Conservation (phyloP, 1,140 invertebrate genomes). For the Drosophila aff. region DNA sequence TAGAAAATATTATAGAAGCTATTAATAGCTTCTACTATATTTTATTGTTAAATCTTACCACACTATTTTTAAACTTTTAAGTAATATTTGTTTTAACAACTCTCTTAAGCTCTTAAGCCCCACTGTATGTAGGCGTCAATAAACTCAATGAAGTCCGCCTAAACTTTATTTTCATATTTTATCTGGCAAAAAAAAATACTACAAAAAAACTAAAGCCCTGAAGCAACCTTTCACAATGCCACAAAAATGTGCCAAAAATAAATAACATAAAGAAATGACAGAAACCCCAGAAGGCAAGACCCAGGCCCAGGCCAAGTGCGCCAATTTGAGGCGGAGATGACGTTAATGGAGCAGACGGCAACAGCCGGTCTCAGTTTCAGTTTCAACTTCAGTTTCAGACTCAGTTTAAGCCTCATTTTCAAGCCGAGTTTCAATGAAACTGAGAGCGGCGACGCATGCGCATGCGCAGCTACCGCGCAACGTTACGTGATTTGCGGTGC, state of each 20-base stretch:
- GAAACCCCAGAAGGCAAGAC: constrained; percentile 27
- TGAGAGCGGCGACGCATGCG: constrained; percentile 27
- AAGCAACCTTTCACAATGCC: constrained; percentile 69
- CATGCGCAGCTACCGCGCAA: constrained; percentile 39
- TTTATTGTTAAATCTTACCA: not conserved
- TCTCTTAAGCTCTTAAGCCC: not conserved
- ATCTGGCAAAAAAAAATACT: constrained; percentile 3
- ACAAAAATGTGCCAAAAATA: constrained; percentile 58
- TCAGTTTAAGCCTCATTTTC: constrained; percentile 13
- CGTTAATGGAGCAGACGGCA: constrained; percentile 66
- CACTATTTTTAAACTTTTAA: not conserved
- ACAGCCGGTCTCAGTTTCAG: constrained; percentile 53
- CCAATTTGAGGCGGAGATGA: constrained; percentile 61
- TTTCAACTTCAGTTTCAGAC: constrained; percentile 8
- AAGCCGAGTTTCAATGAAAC: constrained; percentile 15
- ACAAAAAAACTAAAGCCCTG: constrained; percentile 15
- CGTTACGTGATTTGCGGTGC: constrained; percentile 64
- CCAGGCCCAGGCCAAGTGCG: constrained; percentile 48
- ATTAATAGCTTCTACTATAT: too few relatives aligned
- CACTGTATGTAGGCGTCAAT: constrained; percentile 22
- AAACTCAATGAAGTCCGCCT: constrained; percentile 5
- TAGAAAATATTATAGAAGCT: not conserved
- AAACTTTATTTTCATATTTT: not conserved
- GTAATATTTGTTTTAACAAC: not conserved
- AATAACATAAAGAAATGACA: constrained; percentile 14